These are phyloP conservation scores for Pomacea canaliculata DNA, from an alignment of 2,888 invertebrate species.

Conservation along the genomic window DNA sequence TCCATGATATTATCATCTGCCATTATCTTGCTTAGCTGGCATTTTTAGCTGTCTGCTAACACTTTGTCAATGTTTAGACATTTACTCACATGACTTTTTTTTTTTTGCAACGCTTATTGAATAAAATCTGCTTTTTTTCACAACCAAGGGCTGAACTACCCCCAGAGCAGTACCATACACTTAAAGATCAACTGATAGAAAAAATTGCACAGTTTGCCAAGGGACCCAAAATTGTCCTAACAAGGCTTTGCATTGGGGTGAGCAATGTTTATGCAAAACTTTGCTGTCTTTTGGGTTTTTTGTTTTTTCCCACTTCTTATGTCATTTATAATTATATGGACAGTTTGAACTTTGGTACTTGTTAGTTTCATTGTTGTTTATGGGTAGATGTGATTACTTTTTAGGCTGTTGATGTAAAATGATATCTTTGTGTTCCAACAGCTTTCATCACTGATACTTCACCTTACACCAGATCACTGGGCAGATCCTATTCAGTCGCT, in stretches of 20 bases:
- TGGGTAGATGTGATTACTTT: no score
- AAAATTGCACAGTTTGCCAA: slow-evolving; percentile 82
- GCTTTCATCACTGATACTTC: slow-evolving; percentile 87
- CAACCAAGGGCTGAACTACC: slow-evolving; percentile 81
- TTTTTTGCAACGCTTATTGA: neutral
- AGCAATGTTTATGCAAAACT: slow-evolving; percentile 66
- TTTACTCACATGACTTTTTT: no score
- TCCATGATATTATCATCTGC: no score
- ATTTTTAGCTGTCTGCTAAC: no score
- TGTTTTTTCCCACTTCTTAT: no score
- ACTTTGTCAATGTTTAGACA: no score
- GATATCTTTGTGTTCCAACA: slow-evolving; percentile 65
- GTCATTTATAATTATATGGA: no score
- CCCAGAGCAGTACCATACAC: slow-evolving; percentile 80
- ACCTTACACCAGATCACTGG: slow-evolving; percentile 75
- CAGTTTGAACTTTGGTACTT: no score
- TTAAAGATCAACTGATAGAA: slow-evolving; percentile 84
- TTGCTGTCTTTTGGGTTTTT: no score
- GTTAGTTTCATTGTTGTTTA: no score
- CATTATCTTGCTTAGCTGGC: no score
- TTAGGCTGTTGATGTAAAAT: no score
- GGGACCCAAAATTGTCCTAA: slow-evolving; percentile 87
- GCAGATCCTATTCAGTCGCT: slow-evolving; percentile 82
- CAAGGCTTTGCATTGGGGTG: slow-evolving; percentile 89
- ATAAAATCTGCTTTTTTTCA: neutral